Percentiles rank a stretch among this genome's conserved stretches.
Evolutionary conservation across 2,113 vertebrate genomes (phyloP).

Genomic region (Illadopsis cleaveri): DNA sequence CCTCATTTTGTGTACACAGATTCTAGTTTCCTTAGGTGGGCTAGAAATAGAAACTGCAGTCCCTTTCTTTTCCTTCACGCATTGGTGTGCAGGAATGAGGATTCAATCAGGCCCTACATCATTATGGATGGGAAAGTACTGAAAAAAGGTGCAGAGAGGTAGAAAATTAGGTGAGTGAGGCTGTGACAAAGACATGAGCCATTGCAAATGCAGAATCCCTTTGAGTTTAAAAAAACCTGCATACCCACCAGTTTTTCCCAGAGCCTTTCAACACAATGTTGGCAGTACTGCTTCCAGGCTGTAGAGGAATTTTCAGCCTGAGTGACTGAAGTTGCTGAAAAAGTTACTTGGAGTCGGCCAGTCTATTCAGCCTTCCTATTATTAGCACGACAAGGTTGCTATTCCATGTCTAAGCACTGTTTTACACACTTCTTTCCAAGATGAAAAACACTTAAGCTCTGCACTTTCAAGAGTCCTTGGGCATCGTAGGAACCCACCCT

Average conservation of each 20-base stretch:
- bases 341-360: neutral
- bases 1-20: neutral
- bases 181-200: neutral
- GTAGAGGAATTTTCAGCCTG: neutral
- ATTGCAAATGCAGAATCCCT: neutral
- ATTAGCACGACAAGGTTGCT: neutral
- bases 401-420: neutral
- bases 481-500: neutral
- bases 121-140: neutral
- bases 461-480: neutral
- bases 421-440: neutral
- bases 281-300: neutral
- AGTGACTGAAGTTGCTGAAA: neutral
- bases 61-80: neutral
- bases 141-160: neutral
- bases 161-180: neutral
- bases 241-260: neutral
- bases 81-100: neutral
- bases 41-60: neutral
- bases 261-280: neutral
- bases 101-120: neutral
- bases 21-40: neutral
- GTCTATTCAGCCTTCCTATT: neutral
- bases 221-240: neutral
- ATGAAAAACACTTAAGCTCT: neutral